Evolutionary conservation across 2,888 invertebrate genomes (phyloP).

Genomic region (Lithosia quadra): DNA sequence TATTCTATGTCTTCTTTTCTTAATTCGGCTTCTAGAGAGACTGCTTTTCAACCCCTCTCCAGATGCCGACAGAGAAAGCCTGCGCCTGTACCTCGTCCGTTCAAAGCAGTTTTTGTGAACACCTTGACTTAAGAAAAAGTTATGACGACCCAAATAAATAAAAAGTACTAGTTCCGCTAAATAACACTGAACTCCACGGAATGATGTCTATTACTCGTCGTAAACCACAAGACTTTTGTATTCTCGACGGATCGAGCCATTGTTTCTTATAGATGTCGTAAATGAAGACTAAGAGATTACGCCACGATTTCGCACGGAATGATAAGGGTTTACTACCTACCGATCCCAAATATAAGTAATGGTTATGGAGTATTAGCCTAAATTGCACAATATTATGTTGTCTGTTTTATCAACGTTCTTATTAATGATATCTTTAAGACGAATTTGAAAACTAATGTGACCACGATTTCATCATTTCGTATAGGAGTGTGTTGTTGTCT

Average conservation of each 20-base stretch:
- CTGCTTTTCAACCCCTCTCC: too few species aligned
- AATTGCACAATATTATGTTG: not conserved
- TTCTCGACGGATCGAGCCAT: conserved; percentile 24
- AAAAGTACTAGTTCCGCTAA: not conserved
- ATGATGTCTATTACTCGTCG: not conserved
- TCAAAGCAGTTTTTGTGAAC: too few species aligned
- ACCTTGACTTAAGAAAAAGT: too few species aligned
- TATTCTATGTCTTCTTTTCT: too few species aligned
- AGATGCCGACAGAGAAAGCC: too few species aligned
- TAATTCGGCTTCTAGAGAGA: not conserved
- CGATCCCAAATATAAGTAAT: conserved; percentile 11
- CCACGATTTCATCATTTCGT: not conserved
- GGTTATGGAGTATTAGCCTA: not conserved
- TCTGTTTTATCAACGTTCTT: not conserved
- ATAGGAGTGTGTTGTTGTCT: not conserved
- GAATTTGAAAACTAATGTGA: not conserved
- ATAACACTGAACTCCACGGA: not conserved
- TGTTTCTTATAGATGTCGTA: conserved; percentile 36
- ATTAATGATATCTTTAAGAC: too few species aligned
- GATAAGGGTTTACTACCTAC: not conserved
- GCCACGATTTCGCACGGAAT: conserved; percentile 10
- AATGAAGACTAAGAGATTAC: conserved; percentile 35
- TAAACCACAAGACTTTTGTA: conserved; percentile 16
- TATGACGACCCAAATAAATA: too few species aligned
- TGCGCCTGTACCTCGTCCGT: too few species aligned